Conservation (phyloP, 2,113 vertebrate genomes). For the Theristicus caerulescens region DNA sequence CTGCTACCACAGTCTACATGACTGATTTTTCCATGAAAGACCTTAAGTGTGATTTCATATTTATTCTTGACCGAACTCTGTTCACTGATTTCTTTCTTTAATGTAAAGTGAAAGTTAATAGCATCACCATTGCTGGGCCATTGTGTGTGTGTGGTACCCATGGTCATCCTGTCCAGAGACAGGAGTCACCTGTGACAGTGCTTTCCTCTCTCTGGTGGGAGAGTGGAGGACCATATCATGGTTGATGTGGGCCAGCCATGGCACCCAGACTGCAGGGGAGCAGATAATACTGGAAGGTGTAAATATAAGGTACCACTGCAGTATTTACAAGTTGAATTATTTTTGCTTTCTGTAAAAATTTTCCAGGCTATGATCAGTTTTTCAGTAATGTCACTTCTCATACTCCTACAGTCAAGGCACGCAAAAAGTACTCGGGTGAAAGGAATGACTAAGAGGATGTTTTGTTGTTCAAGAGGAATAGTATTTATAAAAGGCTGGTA, state of each 20-base stretch:
- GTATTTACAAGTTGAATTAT: background rate
- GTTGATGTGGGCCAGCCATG: background rate
- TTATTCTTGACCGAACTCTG: background rate
- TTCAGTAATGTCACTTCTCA: background rate
- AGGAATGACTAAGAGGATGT: background rate
- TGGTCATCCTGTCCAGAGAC: background rate
- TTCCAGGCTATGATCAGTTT: background rate
- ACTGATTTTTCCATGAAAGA: background rate
- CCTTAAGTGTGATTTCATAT: background rate
- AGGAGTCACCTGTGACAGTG: background rate
- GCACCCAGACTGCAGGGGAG: background rate
- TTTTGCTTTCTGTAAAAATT: background rate
- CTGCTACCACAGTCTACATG: background rate
- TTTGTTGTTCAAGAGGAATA: background rate
- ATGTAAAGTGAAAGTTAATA: background rate
- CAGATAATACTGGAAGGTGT: background rate
- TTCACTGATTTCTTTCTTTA: background rate
- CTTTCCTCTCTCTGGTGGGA: background rate
- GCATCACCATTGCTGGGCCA: fast-evolving
- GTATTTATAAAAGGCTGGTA: background rate
- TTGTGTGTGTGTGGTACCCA: background rate
- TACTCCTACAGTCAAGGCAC: background rate
- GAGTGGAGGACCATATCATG: background rate
- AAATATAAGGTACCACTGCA: background rate
- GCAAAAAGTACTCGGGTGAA: background rate